phyloP scores from a whole-genome alignment of 2,797 vertebrate species.

The Sarcophilus harrisii region DNA sequence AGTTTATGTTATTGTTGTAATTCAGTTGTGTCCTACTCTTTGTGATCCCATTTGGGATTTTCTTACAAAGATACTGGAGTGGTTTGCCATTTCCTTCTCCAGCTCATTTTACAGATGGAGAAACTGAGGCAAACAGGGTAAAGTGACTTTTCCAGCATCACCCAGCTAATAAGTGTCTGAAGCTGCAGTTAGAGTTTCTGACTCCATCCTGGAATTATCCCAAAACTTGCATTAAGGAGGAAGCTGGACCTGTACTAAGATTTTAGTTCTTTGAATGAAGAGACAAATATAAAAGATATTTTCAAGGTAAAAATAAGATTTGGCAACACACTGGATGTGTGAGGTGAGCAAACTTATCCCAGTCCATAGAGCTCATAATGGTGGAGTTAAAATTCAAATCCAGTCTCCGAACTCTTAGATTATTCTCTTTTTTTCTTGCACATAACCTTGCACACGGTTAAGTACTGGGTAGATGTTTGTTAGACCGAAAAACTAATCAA shows the following conservation, averaged over 20 bases:
- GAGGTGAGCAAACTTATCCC: neutral
- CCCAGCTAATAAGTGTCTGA: neutral
- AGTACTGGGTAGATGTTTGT: neutral
- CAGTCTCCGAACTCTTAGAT: neutral
- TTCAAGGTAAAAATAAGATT: neutral
- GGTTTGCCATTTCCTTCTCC: neutral
- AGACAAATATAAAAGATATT: neutral
- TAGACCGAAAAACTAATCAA: neutral
- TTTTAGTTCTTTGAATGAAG: neutral
- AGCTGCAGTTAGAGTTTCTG: neutral
- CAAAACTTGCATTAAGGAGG: neutral
- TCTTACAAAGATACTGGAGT: neutral
- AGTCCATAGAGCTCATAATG: neutral
- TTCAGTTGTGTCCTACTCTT: neutral
- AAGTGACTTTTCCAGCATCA: neutral
- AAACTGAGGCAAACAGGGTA: neutral
- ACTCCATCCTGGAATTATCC: neutral
- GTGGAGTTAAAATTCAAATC: neutral
- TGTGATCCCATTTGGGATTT: neutral
- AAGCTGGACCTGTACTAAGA: neutral
- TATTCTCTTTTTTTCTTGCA: neutral
- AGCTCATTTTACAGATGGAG: neutral
- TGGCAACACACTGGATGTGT: neutral
- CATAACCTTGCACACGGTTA: neutral
- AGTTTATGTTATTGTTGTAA: neutral